phyloP scores from a whole-genome alignment of 1,140 invertebrate genomes.

The Pseudomyrmex flavicornis region DNA sequence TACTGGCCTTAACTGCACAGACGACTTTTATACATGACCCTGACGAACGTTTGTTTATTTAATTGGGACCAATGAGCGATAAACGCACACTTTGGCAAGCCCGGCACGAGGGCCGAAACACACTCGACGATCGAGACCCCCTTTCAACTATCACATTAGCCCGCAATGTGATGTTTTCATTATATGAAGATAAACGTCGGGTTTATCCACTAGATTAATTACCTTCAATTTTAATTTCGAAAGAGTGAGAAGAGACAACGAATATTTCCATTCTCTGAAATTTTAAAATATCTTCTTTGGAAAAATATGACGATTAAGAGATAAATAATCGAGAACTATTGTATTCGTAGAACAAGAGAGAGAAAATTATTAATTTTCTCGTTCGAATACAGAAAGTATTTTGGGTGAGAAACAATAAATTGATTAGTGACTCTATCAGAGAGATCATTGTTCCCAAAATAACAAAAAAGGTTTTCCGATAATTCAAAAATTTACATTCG shows the following conservation, averaged over 20 bases:
- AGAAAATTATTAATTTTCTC: neutral
- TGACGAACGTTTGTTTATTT: constrained; percentile 59
- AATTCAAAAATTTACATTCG: neutral
- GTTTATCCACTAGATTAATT: neutral
- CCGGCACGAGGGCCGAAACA: neutral
- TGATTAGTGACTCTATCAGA: too few relatives aligned
- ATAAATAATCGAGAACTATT: neutral
- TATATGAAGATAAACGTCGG: neutral
- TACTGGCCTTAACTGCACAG: constrained; percentile 69
- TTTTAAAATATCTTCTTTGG: neutral
- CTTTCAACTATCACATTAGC: neutral
- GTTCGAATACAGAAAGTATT: neutral
- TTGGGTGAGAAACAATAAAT: too few relatives aligned
- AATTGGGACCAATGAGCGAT: constrained; percentile 53
- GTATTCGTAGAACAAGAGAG: neutral
- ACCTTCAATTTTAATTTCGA: neutral
- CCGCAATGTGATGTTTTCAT: neutral
- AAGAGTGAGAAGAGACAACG: too few relatives aligned
- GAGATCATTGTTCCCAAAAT: too few relatives aligned
- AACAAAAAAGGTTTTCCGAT: neutral
- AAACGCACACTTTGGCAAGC: neutral
- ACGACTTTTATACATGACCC: constrained; percentile 45
- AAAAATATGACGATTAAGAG: neutral
- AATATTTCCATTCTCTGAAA: too few relatives aligned
- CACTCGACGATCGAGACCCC: neutral